Evolutionary conservation across 2,888 invertebrate genomes (phyloP).

Genomic region (Branchellion lobata): DNA sequence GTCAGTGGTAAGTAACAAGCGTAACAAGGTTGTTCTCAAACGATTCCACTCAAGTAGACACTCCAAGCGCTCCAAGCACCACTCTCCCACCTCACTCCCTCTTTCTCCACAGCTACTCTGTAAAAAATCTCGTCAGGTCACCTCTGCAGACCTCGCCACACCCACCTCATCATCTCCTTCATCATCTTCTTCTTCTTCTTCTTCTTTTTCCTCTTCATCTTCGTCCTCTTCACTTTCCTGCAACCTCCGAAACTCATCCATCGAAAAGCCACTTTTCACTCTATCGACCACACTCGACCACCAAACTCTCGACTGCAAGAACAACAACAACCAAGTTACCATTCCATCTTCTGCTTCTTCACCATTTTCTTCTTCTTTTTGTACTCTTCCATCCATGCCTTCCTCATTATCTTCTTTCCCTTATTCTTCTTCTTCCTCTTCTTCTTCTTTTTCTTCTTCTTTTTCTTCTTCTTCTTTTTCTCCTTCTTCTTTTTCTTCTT

Average conservation of each 20-base stretch:
- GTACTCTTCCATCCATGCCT: background rate
- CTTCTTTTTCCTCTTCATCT: slow-evolving; percentile 12
- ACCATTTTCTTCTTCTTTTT: background rate
- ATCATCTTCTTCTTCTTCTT: background rate
- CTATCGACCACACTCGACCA: no score
- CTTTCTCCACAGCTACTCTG: background rate
- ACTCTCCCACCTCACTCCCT: background rate
- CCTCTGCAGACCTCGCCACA: background rate
- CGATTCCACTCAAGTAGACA: slow-evolving; percentile 1
- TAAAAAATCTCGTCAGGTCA: background rate
- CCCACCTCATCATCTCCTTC: background rate
- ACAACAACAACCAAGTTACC: no score
- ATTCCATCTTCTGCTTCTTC: slow-evolving; percentile 2
- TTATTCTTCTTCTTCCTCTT: slow-evolving; percentile 2
- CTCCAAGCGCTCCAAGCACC: background rate
- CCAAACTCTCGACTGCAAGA: no score
- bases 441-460: background rate
- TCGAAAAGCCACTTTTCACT: no score
- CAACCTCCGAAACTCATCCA: no score
- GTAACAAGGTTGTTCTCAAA: slow-evolving; percentile 42
- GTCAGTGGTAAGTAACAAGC: slow-evolving; percentile 21
- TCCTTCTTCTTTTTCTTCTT: slow-evolving; percentile 18
- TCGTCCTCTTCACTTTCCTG: background rate
- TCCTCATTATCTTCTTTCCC: background rate
- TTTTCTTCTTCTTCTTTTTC: slow-evolving; percentile 11